A percentile compares a stretch with the other conserved stretches of the same genome.
Conservation (phyloP, 2,888 invertebrate species). For the Conomelus anceps region DNA sequence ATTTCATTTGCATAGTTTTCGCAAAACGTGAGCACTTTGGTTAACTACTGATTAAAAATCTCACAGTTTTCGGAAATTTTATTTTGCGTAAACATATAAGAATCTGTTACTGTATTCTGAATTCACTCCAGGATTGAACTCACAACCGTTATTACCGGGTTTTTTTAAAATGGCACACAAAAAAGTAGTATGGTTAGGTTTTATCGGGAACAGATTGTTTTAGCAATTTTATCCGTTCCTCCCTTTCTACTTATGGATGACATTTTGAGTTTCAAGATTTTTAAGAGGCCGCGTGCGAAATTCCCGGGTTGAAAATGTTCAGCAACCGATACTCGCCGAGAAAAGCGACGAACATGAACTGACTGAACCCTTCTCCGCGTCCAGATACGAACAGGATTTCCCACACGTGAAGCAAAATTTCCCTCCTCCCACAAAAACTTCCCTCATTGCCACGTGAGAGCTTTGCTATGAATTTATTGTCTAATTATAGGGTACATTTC, state of each 20-base stretch:
- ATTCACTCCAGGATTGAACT: background rate
- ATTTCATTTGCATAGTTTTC: background rate
- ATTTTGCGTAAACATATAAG: background rate
- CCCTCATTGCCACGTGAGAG: background rate
- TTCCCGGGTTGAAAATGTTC: background rate
- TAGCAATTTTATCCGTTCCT: background rate
- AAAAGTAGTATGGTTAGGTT: background rate
- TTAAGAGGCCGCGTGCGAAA: background rate
- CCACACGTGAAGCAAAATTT: background rate
- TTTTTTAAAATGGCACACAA: background rate
- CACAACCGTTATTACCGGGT: background rate
- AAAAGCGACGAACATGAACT: background rate
- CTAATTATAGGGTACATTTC: background rate
- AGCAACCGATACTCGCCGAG: background rate
- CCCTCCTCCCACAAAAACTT: background rate
- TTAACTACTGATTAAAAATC: background rate
- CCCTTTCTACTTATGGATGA: background rate
- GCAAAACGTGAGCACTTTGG: background rate
- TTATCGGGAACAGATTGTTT: background rate
- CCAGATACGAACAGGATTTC: background rate
- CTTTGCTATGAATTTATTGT: background rate
- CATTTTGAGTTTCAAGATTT: background rate
- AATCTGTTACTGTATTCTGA: too few species aligned
- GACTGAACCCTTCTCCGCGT: background rate
- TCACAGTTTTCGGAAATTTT: background rate